Conservation (phyloP, 2,113 vertebrate genomes). For the Eolophus roseicapilla region DNA sequence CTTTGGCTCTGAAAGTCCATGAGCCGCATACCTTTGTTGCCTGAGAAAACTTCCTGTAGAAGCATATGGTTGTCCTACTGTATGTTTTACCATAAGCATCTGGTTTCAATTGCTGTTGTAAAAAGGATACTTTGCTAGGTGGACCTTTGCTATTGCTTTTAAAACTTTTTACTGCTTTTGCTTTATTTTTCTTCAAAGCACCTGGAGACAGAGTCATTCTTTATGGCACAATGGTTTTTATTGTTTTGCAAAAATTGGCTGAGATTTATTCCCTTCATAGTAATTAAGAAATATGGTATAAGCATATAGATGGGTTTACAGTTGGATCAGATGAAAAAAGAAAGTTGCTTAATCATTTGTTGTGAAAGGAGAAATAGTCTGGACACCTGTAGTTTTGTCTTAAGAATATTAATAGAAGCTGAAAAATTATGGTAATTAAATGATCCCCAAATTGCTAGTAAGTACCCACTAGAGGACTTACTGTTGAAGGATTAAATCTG, state of each 20-base stretch:
- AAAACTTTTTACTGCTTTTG: background rate
- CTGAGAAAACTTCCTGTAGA: background rate
- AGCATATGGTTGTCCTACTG: background rate
- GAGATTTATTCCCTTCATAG: background rate
- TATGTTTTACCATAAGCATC: background rate
- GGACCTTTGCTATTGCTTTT: background rate
- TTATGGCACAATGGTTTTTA: background rate
- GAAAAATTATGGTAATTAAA: background rate
- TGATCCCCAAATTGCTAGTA: background rate
- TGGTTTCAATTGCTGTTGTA: background rate
- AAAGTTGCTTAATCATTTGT: background rate
- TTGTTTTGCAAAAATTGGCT: background rate
- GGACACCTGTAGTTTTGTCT: background rate
- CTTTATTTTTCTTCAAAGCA: background rate
- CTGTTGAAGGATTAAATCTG: background rate
- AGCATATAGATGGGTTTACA: background rate
- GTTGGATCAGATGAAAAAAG: background rate
- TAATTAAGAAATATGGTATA: background rate
- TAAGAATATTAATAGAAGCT: background rate
- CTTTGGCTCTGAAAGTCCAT: background rate
- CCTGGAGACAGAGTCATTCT: background rate
- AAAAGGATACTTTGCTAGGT: background rate
- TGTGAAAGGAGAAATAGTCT: background rate
- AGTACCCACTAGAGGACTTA: background rate
- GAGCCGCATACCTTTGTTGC: background rate